These are phyloP conservation scores for Eristalinus sepulchralis DNA, from an alignment of 2,888 invertebrate genomes.

Conservation along the genomic window DNA sequence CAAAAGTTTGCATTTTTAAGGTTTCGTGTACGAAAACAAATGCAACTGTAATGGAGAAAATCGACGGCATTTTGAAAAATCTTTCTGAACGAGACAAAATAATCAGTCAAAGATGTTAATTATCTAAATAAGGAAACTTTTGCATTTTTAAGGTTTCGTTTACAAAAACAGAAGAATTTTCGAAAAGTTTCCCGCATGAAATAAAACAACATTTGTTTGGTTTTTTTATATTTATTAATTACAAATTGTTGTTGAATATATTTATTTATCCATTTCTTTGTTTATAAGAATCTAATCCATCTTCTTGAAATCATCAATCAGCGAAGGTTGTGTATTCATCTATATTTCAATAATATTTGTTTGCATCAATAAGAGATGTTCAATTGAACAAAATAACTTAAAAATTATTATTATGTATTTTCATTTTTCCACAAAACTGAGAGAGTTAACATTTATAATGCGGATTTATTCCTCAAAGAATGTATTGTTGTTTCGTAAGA, in stretches of 20 bases:
- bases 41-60: too few relatives aligned
- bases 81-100: too few relatives aligned
- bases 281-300: constrained; percentile 6
- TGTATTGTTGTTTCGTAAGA: neutral
- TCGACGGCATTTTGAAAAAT: too few relatives aligned
- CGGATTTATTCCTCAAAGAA: neutral
- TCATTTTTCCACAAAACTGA: neutral
- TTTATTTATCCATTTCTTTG: constrained; percentile 62
- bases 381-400: neutral
- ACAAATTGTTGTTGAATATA: constrained; percentile 67
- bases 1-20: too few relatives aligned
- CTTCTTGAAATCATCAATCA: neutral
- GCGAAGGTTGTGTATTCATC: neutral
- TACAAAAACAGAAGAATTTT: too few relatives aligned
- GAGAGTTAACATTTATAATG: neutral
- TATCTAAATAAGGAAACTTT: too few relatives aligned
- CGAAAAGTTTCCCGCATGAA: too few relatives aligned
- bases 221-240: constrained; percentile 44
- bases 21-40: too few relatives aligned
- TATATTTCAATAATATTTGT: neutral
- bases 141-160: too few relatives aligned
- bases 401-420: neutral
- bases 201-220: constrained; percentile 28
- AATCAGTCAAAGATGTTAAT: too few relatives aligned
- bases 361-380: neutral